phyloP scores from a whole-genome alignment of 2,888 invertebrate genomes.

The Cantharis rustica region DNA sequence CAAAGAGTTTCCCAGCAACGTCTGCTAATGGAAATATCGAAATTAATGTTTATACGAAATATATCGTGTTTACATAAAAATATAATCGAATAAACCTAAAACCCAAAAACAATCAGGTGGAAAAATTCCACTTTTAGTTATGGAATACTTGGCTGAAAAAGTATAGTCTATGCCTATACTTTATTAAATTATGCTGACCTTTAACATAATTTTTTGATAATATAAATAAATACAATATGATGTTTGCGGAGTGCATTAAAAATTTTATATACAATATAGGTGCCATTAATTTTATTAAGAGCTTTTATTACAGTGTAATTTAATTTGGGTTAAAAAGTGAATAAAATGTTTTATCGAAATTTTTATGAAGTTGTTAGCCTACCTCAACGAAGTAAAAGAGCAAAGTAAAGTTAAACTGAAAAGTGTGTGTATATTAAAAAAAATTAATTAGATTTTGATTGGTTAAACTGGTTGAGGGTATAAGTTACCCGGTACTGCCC shows the following conservation, averaged over 20 bases:
- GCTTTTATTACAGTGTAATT: background rate
- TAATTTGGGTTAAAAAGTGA: background rate
- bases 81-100: background rate
- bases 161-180: background rate
- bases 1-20: background rate
- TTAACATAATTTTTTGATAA: background rate
- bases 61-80: background rate
- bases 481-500: slow-evolving; percentile 25
- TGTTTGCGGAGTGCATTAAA: background rate
- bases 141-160: background rate
- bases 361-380: background rate
- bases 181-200: background rate
- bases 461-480: slow-evolving; percentile 21
- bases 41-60: background rate
- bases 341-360: background rate
- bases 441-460: slow-evolving; percentile 32
- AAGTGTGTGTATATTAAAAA: slow-evolving; percentile 5
- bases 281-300: background rate
- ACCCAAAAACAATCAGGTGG: background rate
- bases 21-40: background rate
- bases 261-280: background rate
- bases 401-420: background rate
- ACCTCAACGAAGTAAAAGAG: background rate
- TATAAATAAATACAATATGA: background rate
- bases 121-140: background rate